Base-by-base conservation (phyloP, 1,140 invertebrate species). In the Drosophila guanche region DNA sequence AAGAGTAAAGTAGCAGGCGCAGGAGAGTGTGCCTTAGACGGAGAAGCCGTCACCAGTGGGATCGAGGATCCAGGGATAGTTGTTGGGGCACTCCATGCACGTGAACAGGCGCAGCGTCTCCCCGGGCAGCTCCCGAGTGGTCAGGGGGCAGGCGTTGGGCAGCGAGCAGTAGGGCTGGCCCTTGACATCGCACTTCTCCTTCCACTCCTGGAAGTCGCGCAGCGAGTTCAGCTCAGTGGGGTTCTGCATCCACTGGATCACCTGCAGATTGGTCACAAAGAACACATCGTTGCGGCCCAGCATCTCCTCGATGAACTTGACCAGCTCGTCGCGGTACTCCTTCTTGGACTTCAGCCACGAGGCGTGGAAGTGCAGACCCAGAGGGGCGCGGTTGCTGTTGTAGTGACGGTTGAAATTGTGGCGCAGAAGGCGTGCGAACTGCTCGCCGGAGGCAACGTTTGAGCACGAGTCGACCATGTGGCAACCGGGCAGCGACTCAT, bases 161-260 rank as follows among this genome's bases (percentile, higher is more conserved):
- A 98, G 91, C 2, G 97, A 98, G 90, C 97, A 98, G 93, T 95
- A 97, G 45, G 97, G 96, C 91, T 97, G 96, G 45, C 97, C 97
- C 92, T 98, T 98, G 46, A 98, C 96, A 86, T 98, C 97, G 92
- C 97, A 98, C 91, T 97, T 97, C 79, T 98, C 97, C 92, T 98
- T 98, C 97, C 97, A 98, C 90, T 97, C 96, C 86, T 96, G 95
- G 94, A 98, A 98, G 85, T 98, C 97, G 79, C 96, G 94, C 41
- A 98, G 93, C 12, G 94, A 95, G 8, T 96, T 95, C 47, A 98
- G 81, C 91, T 98, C 97, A 3, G 97, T 98, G 41, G 98, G 98
- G 70, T 96, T 97, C 92, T 98, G 97, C 97, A 99, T 98, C 98
- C 98, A 99, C 92, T 98, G 97, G 83, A 99, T 97, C 6, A 98